Evolutionary conservation across 1,140 invertebrate species (phyloP).

Genomic region (Homarus americanus): DNA sequence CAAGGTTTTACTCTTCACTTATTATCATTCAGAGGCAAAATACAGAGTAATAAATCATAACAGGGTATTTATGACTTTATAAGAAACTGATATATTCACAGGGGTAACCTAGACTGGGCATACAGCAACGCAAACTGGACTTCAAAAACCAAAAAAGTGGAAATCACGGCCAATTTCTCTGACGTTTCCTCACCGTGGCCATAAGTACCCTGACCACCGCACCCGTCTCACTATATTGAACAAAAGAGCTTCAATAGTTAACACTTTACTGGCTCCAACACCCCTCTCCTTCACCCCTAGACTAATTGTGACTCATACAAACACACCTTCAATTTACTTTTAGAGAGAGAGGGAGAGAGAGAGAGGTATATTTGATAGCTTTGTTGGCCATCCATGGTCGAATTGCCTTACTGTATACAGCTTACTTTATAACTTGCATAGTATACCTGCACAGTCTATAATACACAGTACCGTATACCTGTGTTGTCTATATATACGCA

Average conservation of each 20-base stretch:
- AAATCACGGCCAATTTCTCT: constrained; percentile 62
- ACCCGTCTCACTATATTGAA: neutral
- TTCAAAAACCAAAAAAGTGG: constrained; percentile 25
- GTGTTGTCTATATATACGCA: too few relatives aligned
- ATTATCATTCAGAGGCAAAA: neutral
- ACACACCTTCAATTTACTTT: neutral
- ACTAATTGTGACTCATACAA: neutral
- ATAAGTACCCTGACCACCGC: neutral
- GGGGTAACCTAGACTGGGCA: constrained; percentile 60
- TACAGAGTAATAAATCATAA: neutral
- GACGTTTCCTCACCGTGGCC: constrained; percentile 66
- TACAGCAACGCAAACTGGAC: constrained; percentile 57
- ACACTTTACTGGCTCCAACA: neutral
- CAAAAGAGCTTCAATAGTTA: neutral
- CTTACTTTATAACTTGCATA: too few relatives aligned
- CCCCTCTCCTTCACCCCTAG: neutral
- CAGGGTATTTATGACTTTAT: neutral
- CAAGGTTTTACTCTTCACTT: neutral
- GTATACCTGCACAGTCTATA: too few relatives aligned
- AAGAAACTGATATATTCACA: neutral
- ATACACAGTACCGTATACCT: too few relatives aligned
- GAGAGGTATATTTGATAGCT: neutral
- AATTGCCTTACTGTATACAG: too few relatives aligned
- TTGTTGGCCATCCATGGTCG: too few relatives aligned
- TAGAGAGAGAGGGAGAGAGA: neutral